These are phyloP conservation scores for Cephalopholis sonnerati DNA, from an alignment of 2,113 vertebrate species.

Conservation along the genomic window DNA sequence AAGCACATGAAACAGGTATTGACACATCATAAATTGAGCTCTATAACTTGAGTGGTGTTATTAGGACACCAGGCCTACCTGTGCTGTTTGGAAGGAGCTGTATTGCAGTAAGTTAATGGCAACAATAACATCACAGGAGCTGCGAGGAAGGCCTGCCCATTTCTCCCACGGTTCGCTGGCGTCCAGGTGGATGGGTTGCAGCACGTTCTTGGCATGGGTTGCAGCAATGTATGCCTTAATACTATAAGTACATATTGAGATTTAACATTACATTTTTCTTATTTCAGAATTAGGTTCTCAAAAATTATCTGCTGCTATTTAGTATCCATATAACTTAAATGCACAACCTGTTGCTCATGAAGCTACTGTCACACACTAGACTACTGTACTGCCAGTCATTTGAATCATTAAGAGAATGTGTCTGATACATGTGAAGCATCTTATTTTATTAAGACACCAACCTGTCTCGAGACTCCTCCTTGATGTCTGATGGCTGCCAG, in stretches of 20 bases:
- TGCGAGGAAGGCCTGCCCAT: slow-evolving; percentile 75
- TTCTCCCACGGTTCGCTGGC: slow-evolving; percentile 80
- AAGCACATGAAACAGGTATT: background rate
- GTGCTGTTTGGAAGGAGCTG: slow-evolving; percentile 78
- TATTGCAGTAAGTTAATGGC: slow-evolving; percentile 84
- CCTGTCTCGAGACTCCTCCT: slow-evolving; percentile 75
- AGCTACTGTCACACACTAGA: background rate
- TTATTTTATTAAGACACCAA: slow-evolving; percentile 32
- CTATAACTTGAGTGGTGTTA: background rate
- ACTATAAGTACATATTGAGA: slow-evolving; percentile 52
- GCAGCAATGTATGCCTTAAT: slow-evolving; percentile 81
- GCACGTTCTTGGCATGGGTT: slow-evolving; percentile 78
- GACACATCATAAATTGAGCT: background rate
- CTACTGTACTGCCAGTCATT: background rate
- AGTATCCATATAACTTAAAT: background rate
- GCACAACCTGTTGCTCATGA: background rate
- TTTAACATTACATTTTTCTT: background rate
- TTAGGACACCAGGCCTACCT: slow-evolving; percentile 50
- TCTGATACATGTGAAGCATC: background rate
- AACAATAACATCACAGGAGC: slow-evolving; percentile 80
- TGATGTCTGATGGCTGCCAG: slow-evolving; percentile 85
- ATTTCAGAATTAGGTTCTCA: background rate
- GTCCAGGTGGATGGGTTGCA: slow-evolving; percentile 81
- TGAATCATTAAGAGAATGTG: background rate
- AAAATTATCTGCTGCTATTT: background rate